Evolutionary conservation across 2,888 invertebrate species (phyloP).

Genomic region (Polyommatus icarus): DNA sequence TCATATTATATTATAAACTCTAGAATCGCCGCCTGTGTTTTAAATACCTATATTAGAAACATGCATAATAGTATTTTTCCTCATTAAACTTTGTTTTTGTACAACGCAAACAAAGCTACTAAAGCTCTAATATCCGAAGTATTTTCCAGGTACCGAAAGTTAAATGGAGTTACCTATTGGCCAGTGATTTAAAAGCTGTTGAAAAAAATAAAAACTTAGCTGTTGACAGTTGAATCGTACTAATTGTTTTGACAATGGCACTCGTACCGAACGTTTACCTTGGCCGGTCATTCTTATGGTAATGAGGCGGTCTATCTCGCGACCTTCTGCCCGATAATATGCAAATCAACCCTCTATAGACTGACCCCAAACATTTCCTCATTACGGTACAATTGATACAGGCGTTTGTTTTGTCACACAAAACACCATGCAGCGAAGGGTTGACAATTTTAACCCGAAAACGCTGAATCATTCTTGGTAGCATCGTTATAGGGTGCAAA

Average conservation of each 20-base stretch:
- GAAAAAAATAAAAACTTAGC: background rate
- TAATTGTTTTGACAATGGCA: slow-evolving; percentile 28
- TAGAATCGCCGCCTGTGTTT: background rate
- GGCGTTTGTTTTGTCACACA: background rate
- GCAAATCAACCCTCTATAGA: slow-evolving; percentile 72
- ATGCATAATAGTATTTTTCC: background rate
- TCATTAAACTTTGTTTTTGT: background rate
- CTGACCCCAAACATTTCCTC: slow-evolving; percentile 70
- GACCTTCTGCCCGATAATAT: slow-evolving; percentile 77
- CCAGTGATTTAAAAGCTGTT: background rate
- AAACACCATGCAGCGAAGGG: background rate
- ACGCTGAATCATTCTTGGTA: background rate
- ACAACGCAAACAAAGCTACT: background rate
- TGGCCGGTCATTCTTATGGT: slow-evolving; percentile 74
- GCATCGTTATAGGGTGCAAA: background rate
- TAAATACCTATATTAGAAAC: background rate
- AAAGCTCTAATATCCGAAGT: no score
- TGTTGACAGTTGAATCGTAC: slow-evolving; percentile 22
- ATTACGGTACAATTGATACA: slow-evolving; percentile 46
- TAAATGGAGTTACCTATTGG: background rate
- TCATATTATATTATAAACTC: slow-evolving; percentile 3
- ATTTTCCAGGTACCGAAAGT: background rate
- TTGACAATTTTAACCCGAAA: slow-evolving; percentile 1
- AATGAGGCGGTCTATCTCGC: slow-evolving; percentile 71
- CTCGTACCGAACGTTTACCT: slow-evolving; percentile 58